These are phyloP conservation scores for Polia nebulosa DNA, from an alignment of 2,888 invertebrate genomes.

Conservation along the genomic window DNA sequence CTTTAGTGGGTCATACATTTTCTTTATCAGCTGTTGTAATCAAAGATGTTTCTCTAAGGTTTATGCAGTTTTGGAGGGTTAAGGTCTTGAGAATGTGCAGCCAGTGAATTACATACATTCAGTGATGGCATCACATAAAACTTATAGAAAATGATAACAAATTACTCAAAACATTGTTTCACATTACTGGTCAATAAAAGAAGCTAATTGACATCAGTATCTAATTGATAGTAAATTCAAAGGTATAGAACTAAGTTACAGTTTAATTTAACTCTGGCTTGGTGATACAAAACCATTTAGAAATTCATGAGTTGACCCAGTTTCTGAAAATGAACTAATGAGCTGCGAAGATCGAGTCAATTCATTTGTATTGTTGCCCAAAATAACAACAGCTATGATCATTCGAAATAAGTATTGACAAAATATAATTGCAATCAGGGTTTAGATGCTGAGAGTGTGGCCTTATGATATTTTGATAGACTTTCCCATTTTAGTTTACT, in stretches of 20 bases:
- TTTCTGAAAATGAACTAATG: not conserved
- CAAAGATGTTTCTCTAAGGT: not conserved
- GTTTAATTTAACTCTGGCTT: not conserved
- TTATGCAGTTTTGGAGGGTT: not conserved
- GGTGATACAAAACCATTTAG: not conserved
- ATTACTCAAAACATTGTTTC: not conserved
- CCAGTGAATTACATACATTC: not conserved
- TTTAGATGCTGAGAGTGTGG: not conserved
- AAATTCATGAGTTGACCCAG: not conserved
- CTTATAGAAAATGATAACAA: not conserved
- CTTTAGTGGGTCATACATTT: not conserved
- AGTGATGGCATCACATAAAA: not conserved
- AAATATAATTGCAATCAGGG: not conserved
- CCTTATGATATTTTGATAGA: not conserved
- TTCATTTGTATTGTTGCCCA: not conserved
- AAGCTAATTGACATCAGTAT: not conserved
- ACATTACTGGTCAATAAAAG: not conserved
- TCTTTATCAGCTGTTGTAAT: slow-evolving; percentile 1
- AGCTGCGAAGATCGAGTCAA: not conserved
- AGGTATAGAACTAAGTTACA: not conserved
- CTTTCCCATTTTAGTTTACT: not conserved
- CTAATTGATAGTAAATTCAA: no score
- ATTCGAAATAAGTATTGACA: not conserved
- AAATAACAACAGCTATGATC: not conserved
- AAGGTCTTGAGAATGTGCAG: not conserved